Evolutionary conservation across 2,797 vertebrate species (phyloP).

Genomic region (Malurus leucopterus): DNA sequence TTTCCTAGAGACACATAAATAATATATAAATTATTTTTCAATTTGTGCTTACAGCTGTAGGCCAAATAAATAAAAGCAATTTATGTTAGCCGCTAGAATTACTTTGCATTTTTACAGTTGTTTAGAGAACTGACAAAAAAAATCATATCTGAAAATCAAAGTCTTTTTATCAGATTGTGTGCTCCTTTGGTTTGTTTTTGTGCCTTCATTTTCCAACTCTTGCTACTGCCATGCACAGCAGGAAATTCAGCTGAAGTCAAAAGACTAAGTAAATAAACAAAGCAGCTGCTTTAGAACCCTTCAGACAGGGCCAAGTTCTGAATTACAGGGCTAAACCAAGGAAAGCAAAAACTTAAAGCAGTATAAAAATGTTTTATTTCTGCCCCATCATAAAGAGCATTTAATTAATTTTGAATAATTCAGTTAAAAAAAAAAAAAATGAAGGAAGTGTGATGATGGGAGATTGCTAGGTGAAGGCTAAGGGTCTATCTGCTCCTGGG

Average conservation of each 20-base stretch:
- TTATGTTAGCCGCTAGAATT: neutral
- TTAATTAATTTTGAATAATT: neutral
- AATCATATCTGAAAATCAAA: neutral
- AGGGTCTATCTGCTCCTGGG: neutral
- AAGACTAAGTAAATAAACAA: slow-evolving; percentile 43
- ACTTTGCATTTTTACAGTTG: neutral
- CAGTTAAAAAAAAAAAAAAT: neutral
- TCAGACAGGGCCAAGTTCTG: neutral
- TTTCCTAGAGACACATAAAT: neutral
- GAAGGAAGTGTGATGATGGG: neutral
- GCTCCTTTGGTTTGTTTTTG: slow-evolving; percentile 44
- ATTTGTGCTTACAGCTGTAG: neutral
- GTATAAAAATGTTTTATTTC: neutral
- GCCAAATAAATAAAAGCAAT: neutral
- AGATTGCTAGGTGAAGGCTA: neutral
- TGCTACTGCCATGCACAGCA: neutral
- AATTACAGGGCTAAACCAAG: neutral
- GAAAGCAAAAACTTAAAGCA: neutral
- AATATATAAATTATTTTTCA: neutral
- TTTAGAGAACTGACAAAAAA: neutral
- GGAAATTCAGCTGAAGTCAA: slow-evolving; percentile 21
- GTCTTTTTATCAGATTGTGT: neutral
- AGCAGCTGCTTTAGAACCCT: neutral
- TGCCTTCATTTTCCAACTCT: neutral
- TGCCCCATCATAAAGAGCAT: neutral